Evolutionary conservation across 2,113 vertebrate species (phyloP).

Genomic region (Brachyistius frenatus): DNA sequence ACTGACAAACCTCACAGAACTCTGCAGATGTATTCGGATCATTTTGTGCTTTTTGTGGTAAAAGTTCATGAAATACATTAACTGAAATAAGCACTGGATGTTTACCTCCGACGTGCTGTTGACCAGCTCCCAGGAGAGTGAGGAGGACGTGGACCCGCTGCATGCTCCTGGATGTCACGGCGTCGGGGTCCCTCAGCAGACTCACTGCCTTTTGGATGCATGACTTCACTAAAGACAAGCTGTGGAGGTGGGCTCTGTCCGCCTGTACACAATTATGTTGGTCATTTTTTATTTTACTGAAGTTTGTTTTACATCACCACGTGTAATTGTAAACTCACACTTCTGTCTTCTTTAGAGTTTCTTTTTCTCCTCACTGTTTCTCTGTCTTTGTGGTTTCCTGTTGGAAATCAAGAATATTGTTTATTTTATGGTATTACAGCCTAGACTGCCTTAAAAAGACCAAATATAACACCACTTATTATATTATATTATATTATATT

Average conservation of each 20-base stretch:
- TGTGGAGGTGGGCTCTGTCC: conserved; percentile 66
- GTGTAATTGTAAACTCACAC: conserved; percentile 2
- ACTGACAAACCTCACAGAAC: background rate
- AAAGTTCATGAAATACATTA: background rate
- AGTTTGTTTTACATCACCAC: background rate
- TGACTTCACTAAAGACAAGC: conserved; percentile 75
- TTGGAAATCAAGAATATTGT: background rate
- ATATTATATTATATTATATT: too few species aligned
- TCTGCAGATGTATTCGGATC: background rate
- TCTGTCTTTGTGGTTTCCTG: conserved; percentile 18
- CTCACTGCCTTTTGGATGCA: conserved; percentile 83
- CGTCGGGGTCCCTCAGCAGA: conserved; percentile 71
- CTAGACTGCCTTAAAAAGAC: background rate
- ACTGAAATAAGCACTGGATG: background rate
- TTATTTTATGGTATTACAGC: background rate
- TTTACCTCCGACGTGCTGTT: conserved; percentile 60
- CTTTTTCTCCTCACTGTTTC: background rate
- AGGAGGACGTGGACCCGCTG: conserved; percentile 75
- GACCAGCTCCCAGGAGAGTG: conserved; percentile 61
- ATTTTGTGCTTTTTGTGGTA: fast-evolving
- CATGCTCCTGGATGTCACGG: conserved; percentile 67
- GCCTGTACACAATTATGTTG: conserved; percentile 38
- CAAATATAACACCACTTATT: background rate
- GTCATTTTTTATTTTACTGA: background rate
- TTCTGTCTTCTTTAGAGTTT: background rate